phyloP scores from a whole-genome alignment of 2,113 vertebrate genomes.

The Sapayoa aenigma region DNA sequence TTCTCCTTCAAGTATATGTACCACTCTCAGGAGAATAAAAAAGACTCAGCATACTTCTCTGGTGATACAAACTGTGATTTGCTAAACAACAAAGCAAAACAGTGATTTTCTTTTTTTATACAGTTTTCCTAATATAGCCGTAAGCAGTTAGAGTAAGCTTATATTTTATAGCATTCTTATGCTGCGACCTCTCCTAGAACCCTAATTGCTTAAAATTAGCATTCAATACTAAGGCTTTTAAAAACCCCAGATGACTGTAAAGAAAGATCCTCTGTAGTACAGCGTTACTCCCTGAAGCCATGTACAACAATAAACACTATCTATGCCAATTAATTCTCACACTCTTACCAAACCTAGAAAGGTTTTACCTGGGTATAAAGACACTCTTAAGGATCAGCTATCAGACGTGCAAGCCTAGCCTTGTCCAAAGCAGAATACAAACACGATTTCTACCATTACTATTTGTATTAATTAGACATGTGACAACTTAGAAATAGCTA shows the following conservation, averaged over 20 bases:
- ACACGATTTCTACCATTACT: not conserved
- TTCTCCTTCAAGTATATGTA: not conserved
- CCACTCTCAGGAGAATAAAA: not conserved
- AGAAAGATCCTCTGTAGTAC: not conserved
- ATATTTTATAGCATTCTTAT: not conserved
- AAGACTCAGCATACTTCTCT: not conserved
- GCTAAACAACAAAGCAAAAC: not conserved
- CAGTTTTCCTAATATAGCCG: not conserved
- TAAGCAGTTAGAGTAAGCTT: slow-evolving; percentile 15
- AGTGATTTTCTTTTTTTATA: not conserved
- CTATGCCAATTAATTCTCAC: not conserved
- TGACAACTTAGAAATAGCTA: not conserved
- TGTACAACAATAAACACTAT: fast-evolving
- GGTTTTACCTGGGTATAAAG: not conserved
- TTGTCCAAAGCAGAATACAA: not conserved
- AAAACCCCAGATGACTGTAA: not conserved
- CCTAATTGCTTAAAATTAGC: slow-evolving; percentile 2
- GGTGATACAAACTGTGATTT: not conserved
- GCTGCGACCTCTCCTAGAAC: not conserved
- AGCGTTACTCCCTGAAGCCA: not conserved
- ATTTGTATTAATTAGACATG: not conserved
- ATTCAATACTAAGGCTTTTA: not conserved
- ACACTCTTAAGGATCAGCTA: not conserved
- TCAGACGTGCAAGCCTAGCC: not conserved
- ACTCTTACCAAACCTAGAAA: not conserved